Evolutionary conservation across 1,140 invertebrate genomes (phyloP).

Genomic region (Rhagoletis pomonella): DNA sequence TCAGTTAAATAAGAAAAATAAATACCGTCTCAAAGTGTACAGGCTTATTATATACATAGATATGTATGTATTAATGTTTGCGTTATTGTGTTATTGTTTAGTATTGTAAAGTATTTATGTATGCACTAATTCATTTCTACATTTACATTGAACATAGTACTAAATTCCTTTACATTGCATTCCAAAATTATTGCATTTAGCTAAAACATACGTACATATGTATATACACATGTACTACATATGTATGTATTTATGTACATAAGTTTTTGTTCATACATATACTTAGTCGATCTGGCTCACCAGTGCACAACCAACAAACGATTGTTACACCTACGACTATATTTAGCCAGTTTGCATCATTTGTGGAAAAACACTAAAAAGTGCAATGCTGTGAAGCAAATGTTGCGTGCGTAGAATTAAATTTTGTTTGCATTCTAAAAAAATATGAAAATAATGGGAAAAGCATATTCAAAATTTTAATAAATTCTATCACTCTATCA

Average conservation of each 20-base stretch:
- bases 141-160: background rate
- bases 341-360: conserved; percentile 44
- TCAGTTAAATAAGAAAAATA: background rate
- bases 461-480: too few species aligned
- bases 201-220: background rate
- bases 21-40: background rate
- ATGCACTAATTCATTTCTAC: background rate
- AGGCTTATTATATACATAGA: background rate
- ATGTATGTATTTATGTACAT: too few species aligned
- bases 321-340: conserved; percentile 32
- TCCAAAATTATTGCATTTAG: conserved; percentile 20
- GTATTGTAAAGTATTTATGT: too few species aligned
- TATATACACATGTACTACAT: background rate
- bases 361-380: background rate
- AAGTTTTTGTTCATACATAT: background rate
- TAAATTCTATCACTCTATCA: too few species aligned
- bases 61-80: background rate
- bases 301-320: background rate
- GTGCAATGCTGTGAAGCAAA: conserved; percentile 13
- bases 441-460: background rate
- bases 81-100: too few species aligned
- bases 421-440: background rate
- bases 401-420: background rate
- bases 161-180: background rate
- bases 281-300: too few species aligned